Conservation (phyloP, 2,113 vertebrate species). For the Aspidoscelis tigris region DNA sequence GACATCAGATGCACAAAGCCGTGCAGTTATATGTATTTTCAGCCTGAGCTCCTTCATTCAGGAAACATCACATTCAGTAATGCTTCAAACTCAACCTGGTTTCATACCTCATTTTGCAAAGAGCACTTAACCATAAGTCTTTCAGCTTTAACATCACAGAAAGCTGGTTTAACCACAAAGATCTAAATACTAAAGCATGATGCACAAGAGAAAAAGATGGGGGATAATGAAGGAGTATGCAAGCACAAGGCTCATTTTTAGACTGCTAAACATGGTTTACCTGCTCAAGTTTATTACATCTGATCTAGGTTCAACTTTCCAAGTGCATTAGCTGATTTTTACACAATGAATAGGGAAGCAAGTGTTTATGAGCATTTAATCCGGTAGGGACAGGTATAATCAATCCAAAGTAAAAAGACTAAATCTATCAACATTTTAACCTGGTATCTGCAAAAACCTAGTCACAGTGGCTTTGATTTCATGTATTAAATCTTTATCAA, state of each 20-base stretch:
- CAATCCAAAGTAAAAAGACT: not conserved
- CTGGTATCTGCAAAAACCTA: not conserved
- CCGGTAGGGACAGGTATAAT: not conserved
- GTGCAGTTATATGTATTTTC: not conserved
- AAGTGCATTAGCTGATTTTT: not conserved
- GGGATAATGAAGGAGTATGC: too few species aligned
- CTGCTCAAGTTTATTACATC: too few species aligned
- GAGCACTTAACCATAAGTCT: too few species aligned
- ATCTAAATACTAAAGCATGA: too few species aligned
- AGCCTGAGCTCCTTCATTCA: not conserved
- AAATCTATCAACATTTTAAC: not conserved
- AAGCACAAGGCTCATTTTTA: too few species aligned
- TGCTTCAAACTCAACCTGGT: too few species aligned
- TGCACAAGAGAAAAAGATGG: too few species aligned
- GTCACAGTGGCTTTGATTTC: not conserved
- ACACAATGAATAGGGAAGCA: not conserved
- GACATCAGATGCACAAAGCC: not conserved
- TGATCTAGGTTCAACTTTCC: too few species aligned
- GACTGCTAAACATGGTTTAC: too few species aligned
- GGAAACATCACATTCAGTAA: not conserved
- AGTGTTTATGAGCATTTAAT: not conserved
- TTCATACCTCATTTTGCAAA: too few species aligned
- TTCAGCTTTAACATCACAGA: too few species aligned
- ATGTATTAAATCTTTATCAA: not conserved
- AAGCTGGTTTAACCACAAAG: too few species aligned